Percentiles rank a stretch among this genome's conserved stretches.
Conservation (phyloP, 1,140 invertebrate genomes). For the Lasioglossum albipes region DNA sequence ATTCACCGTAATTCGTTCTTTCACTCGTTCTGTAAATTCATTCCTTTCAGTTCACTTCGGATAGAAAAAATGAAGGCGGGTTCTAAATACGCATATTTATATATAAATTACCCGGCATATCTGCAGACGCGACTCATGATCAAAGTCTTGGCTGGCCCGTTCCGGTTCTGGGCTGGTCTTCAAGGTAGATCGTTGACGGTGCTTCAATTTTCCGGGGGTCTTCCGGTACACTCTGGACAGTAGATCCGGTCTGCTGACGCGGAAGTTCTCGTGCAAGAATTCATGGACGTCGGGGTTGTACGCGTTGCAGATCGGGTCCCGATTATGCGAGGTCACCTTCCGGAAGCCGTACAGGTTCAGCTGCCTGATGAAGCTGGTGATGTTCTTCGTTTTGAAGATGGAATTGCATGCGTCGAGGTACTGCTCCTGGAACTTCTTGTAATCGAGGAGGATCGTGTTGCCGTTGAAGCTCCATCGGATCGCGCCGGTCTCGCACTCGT, state of each 20-base stretch:
- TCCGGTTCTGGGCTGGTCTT: conserved; percentile 9
- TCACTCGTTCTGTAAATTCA: no score
- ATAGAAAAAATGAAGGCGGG: not conserved
- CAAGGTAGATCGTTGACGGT: conserved; percentile 3
- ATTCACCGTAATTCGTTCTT: no score
- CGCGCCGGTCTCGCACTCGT: conserved; percentile 79
- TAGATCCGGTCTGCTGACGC: conserved; percentile 79
- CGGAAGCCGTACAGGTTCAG: conserved; percentile 84
- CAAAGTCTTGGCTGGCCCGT: conserved; percentile 12
- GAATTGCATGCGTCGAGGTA: conserved; percentile 80
- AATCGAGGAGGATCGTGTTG: conserved; percentile 81
- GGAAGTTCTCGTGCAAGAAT: conserved; percentile 82
- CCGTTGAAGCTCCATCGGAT: conserved; percentile 82
- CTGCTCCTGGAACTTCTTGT: conserved; percentile 80
- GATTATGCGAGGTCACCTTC: conserved; percentile 82
- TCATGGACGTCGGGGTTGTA: conserved; percentile 82
- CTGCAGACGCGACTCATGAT: conserved; percentile 64
- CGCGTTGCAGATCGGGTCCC: conserved; percentile 80
- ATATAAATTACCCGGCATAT: conserved; percentile 68
- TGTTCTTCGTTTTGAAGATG: conserved; percentile 83
- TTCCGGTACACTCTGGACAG: conserved; percentile 81
- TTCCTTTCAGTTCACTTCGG: no score
- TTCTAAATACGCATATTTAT: not conserved
- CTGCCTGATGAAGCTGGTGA: conserved; percentile 83
- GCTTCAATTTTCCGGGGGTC: conserved; percentile 75